These are phyloP conservation scores for Drosophila kambysellisi DNA, from an alignment of 2,888 invertebrate genomes.

Conservation along the genomic window DNA sequence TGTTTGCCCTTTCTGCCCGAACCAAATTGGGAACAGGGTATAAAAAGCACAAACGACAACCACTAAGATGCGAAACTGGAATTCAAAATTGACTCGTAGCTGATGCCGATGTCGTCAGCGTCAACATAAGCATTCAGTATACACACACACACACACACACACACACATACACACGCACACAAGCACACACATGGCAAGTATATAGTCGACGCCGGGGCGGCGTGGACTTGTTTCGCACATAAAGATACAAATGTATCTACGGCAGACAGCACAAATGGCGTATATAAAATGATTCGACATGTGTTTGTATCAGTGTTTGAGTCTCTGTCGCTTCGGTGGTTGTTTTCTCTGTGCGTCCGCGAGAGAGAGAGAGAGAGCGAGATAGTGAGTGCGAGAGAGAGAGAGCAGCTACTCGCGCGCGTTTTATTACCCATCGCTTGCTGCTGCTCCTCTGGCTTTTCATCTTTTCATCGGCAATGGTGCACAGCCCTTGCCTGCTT, in stretches of 20 bases:
- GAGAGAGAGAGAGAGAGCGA: neutral
- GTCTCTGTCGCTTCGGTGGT: constrained; percentile 59
- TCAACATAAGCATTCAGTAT: constrained; percentile 29
- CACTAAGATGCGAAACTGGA: constrained; percentile 67
- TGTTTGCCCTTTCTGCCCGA: neutral
- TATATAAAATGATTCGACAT: constrained; percentile 81
- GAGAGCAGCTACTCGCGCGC: constrained; percentile 39
- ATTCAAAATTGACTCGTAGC: constrained; percentile 74
- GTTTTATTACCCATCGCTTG: constrained; percentile 70
- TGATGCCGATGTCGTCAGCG: constrained; percentile 64
- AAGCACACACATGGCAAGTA: constrained; percentile 8
- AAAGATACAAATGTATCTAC: constrained; percentile 81
- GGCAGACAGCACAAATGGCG: constrained; percentile 75
- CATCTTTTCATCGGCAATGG: constrained; percentile 66
- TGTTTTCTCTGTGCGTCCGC: constrained; percentile 46
- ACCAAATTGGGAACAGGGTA: constrained; percentile 6
- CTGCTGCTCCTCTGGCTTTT: constrained; percentile 73
- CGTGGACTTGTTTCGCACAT: constrained; percentile 76
- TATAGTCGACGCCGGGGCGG: constrained; percentile 28
- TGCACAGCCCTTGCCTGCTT: constrained; percentile 4
- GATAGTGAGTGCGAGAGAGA: neutral
- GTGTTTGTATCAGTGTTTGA: constrained; percentile 36
- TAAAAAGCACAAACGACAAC: constrained; percentile 37
- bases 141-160: constrained; percentile 11
- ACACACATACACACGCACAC: neutral